Base-by-base conservation (phyloP, 2,113 vertebrate species). In the Alligator sinensis region DNA sequence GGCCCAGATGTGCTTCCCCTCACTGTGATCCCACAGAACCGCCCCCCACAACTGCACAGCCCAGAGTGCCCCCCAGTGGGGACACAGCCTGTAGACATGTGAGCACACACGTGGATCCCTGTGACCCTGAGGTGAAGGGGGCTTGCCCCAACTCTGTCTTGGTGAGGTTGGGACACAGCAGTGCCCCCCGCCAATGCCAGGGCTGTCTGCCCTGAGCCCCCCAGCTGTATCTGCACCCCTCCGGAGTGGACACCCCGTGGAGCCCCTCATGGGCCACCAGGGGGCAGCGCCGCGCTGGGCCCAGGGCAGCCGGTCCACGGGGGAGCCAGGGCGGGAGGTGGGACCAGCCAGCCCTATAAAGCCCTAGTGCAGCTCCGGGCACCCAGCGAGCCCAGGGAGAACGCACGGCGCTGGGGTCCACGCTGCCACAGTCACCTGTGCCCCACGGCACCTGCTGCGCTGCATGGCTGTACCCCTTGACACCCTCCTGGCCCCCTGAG, bases 291-390 rank as follows among this genome's bases (percentile, higher is more conserved):
- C 13, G 59, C 22, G 60, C 63, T 18, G 85, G 66, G n/a, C 3
- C 4, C 54, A 16, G 34, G 34, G 34, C 34, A 4, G 34, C 34
- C 4, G 34, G 34, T 34, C 34, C 34, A 34, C 34, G 34, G 34
- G 64, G 87, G n/a, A 61, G 4, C 77, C 25, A 38, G 72, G 90
- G 80, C 63, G 90, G 80, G 89, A 81, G 15, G 47, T 68, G 83
- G 70, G 70, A 66, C 25, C 80, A 86, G 61, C 82, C 75, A 11
- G 68, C 88, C 84, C 85, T 91, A 91, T 91, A 91, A 91, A 81
- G 83, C 75, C 89, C 74, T 80, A 18, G 55, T 55, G 74, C 77
- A 76, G 66, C 80, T n/a, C 54, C 54, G 66, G 75, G n/a, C 83
- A 28, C 34, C 66, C 47, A 77, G 63, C 63, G 85, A 84, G 27